Conservation (phyloP, 30 jellyfish, hydroid and myxozoan genomes). For the Clytia hemisphaerica region DNA sequence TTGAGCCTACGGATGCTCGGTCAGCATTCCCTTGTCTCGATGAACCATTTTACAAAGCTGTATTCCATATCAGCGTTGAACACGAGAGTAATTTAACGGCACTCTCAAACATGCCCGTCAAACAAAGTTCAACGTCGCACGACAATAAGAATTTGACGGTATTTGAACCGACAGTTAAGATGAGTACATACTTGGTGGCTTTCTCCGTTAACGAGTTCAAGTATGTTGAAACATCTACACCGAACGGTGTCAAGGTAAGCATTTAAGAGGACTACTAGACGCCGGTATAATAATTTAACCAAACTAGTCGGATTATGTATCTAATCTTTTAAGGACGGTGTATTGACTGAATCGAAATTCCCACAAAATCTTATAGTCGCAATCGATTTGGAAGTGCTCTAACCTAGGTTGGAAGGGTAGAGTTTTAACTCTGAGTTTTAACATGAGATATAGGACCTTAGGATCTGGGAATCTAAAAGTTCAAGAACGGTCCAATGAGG, state of each 20-base stretch:
- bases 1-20: slow-evolving; percentile 99
- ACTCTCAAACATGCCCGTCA: slow-evolving; percentile 92
- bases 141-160: slow-evolving; percentile 40
- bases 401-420: no score
- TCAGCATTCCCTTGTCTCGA: slow-evolving; percentile 94
- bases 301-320: no score
- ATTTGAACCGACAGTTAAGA: slow-evolving; percentile 60
- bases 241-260: slow-evolving; percentile 75
- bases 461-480: no score
- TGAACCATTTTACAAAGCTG: slow-evolving; percentile 90
- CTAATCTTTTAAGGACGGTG: no score
- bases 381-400: no score
- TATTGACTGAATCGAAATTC: no score
- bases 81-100: slow-evolving; percentile 68
- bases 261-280: not conserved
- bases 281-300: no score
- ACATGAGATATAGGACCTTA: no score
- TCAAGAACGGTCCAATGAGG: no score
- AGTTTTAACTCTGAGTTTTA: no score
- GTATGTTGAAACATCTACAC: slow-evolving; percentile 63
- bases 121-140: slow-evolving; percentile 21
- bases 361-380: no score
- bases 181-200: slow-evolving; percentile 96
- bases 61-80: slow-evolving; percentile 49
- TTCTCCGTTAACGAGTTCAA: slow-evolving; percentile 83